phyloP scores from a whole-genome alignment of 2,113 vertebrate genomes.

The Catagonus wagneri region DNA sequence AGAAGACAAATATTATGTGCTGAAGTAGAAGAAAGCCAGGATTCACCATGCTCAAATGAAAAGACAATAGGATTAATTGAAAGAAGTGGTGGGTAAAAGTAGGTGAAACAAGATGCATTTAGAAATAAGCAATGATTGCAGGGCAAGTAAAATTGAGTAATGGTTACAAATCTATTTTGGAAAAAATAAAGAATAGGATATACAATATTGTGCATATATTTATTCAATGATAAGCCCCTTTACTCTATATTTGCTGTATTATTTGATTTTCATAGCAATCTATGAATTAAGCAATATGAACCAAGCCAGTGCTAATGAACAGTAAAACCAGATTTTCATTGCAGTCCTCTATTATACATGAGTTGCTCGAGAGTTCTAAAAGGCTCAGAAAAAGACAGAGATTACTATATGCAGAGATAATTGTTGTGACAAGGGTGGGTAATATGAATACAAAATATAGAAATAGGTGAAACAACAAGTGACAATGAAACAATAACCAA shows the following conservation, averaged over 20 bases:
- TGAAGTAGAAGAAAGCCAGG: constrained; percentile 39
- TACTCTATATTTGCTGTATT: constrained; percentile 22
- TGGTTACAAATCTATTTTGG: constrained; percentile 9
- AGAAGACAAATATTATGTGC: constrained; percentile 1
- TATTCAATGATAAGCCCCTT: constrained; percentile 3
- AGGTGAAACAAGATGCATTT: constrained; percentile 5
- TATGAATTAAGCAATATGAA: neutral
- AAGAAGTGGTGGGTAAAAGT: neutral
- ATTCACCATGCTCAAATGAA: neutral
- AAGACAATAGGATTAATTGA: neutral
- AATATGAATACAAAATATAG: constrained; percentile 35
- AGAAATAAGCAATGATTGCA: constrained; percentile 1
- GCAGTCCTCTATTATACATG: neutral
- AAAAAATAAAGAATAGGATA: constrained; percentile 17
- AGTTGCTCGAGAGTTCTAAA: neutral
- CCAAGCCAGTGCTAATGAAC: neutral
- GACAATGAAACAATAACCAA: neutral
- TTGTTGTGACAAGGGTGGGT: neutral
- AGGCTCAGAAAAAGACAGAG: neutral
- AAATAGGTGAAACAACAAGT: constrained; percentile 23
- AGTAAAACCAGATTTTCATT: neutral
- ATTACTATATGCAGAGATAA: neutral
- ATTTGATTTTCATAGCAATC: constrained; percentile 37
- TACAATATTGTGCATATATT: neutral
- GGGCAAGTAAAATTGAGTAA: neutral